Base-by-base conservation (phyloP, 2,797 vertebrate genomes). In the Cottoperca gobio region DNA sequence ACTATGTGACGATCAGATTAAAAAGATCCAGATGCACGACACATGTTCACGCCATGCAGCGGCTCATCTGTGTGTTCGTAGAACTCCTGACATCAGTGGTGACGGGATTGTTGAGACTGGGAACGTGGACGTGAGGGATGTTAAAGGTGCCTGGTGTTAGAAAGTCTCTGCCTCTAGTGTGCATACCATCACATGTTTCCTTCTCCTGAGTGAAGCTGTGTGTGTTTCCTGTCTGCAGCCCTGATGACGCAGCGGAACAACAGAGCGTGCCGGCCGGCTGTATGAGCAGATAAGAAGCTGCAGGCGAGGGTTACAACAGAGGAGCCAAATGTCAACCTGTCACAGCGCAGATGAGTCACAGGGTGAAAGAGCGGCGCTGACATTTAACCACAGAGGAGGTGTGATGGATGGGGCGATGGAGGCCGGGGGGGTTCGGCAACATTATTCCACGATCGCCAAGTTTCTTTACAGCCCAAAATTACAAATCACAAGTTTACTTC, bases 321-420 rank as follows among this genome's bases (percentile, higher is more conserved):
- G 57, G 70, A 84, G 77, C 67, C 73, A 84, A 86, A 86, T 79
- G 79, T 84, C 83, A 82, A 43, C 68, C 79, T 82, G 80, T 80
- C 81, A 70, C 39, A 3, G 46, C 12, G 7, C 59, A 45, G 75
- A 81, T 72, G 76, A 79, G 75, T 76, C 70, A 57, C 52, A 5
- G 64, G 43, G 59, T 48, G 69, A 57, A 42, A 26, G 68, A 35
- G 58, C 57, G 1, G 31, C 35, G 17, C 24, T 76, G 76, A 81
- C 79, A 76, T 83, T 81, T 88, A 63, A 54, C 42, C 66, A 63
- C 63, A 14, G 80, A 49, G 48, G 64, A 76, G 75, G 61, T 42
- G 76, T 58, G 73, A 66, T 57, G 63, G 28, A 53, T 1, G 58
- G 46, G 26, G 48, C 26, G 14, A n/a, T 35, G 45, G 21, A 0